Base-by-base conservation (phyloP, 2,113 vertebrate species). In the Mellivora capensis region DNA sequence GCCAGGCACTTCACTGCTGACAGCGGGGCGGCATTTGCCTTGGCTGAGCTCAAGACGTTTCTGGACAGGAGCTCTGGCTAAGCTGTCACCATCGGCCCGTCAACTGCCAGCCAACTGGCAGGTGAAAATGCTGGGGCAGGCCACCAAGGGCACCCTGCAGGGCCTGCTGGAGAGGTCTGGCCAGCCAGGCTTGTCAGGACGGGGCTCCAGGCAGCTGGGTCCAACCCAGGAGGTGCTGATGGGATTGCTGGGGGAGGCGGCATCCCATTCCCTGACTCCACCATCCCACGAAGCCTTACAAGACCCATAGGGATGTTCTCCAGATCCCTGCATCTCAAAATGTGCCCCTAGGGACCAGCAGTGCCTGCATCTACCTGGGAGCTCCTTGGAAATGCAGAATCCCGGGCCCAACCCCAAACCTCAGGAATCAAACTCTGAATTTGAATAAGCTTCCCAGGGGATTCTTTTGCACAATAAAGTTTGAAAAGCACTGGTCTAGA, bases 41-140 rank as follows among this genome's bases (percentile, higher is more conserved):
- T 97, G 96, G 96, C 96, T 72, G 93, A 94, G 90, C 90, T 94
- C 57, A 77, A 69, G 96, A 76, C 7, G 4, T 69, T 90, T 97
- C 97, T 97, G 96, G 93, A 96, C 96, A 95, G 87, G 77, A 97
- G 52, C 62, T 95, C 90, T 3, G 21, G 85, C 96, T 95, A 74
- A 97, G 93, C 90, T 95, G 76, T 97, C 94, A 97, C 96, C 87
- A 34, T 87, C 21, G 2, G 84, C 91, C 88, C 11, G 1, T 96
- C 96, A 97, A 93, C 94, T 92, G 96, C 95, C 95, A 97, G 95
- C 94, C 93, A 95, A 81, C 49, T 97, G 97, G 98, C 98, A 94
- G 93, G 83, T 81, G 80, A 76, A 62, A 59, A 92, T 57, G 87
- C 96, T 27, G 61, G 87, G 96, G 94, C 94, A 90, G 57, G 90